Evolutionary conservation across 2,113 vertebrate species (phyloP).

Genomic region (Ifrita kowaldi): DNA sequence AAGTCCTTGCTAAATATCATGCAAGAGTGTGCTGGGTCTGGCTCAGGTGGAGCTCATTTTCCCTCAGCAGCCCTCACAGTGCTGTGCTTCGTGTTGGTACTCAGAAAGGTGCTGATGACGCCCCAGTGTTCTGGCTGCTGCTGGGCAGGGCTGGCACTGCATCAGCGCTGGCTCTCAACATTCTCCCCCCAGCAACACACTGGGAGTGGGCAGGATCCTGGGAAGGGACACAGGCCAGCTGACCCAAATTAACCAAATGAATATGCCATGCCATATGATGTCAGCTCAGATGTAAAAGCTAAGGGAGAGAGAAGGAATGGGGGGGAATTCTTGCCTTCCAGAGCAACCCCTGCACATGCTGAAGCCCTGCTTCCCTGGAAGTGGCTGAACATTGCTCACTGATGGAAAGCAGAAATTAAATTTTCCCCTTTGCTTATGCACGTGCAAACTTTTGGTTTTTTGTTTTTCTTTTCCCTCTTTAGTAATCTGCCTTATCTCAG

Average conservation of each 20-base stretch:
- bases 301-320: background rate
- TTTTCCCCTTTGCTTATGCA: background rate
- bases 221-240: background rate
- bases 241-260: background rate
- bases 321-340: background rate
- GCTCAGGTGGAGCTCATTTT: background rate
- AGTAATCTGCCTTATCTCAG: background rate
- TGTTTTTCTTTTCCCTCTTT: background rate
- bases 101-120: background rate
- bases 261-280: rapidly evolving
- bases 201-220: background rate
- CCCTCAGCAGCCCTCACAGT: background rate
- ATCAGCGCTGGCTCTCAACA: background rate
- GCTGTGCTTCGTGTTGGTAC: background rate
- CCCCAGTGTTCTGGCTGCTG: rapidly evolving
- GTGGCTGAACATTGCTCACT: background rate
- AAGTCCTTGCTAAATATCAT: background rate
- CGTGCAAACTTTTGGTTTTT: background rate
- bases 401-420: background rate
- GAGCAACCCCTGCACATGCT: background rate
- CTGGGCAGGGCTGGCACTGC: background rate
- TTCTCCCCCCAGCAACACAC: background rate
- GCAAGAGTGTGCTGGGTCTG: background rate
- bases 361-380: background rate
- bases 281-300: background rate